These are phyloP conservation scores for Caenorhabditis panamensis DNA, from an alignment of 2,888 invertebrate genomes.

Conservation along the genomic window DNA sequence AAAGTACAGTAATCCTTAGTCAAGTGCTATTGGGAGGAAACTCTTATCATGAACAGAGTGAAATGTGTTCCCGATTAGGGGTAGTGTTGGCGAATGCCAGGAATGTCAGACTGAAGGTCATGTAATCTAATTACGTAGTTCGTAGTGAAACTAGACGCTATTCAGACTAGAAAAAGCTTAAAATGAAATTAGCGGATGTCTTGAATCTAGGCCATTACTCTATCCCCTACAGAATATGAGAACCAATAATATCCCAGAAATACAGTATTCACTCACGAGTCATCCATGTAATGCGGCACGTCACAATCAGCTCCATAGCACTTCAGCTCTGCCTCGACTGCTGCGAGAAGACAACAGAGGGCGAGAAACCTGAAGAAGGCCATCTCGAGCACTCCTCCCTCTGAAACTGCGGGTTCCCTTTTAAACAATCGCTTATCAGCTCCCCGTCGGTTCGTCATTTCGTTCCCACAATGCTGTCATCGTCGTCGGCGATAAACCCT, in stretches of 20 bases:
- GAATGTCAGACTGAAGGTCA: too few species aligned
- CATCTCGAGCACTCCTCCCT: constrained; percentile 1
- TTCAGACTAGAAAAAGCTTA: too few species aligned
- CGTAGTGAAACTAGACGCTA: too few species aligned
- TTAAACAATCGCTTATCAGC: constrained; percentile 42
- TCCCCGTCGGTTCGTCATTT: constrained; percentile 3
- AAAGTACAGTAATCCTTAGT: too few species aligned
- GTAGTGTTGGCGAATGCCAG: too few species aligned
- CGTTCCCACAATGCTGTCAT: constrained; percentile 1
- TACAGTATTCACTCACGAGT: constrained; percentile 32
- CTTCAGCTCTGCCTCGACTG: constrained; percentile 33
- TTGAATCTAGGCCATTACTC: too few species aligned
- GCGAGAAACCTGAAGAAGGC: constrained; percentile 27
- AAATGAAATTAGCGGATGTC: too few species aligned
- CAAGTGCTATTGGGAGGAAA: too few species aligned
- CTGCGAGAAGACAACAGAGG: constrained; percentile 21
- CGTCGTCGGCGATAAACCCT: constrained; percentile 28
- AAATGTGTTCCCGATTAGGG: too few species aligned
- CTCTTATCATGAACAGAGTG: too few species aligned
- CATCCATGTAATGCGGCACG: constrained; percentile 51
- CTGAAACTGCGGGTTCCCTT: constrained; percentile 24
- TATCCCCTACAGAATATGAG: too few species aligned
- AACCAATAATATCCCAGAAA: neutral
- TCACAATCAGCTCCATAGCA: constrained; percentile 57
- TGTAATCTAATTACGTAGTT: too few species aligned